Evolutionary conservation across 2,797 vertebrate genomes (phyloP).

Genomic region (Xiphophorus birchmanni): DNA sequence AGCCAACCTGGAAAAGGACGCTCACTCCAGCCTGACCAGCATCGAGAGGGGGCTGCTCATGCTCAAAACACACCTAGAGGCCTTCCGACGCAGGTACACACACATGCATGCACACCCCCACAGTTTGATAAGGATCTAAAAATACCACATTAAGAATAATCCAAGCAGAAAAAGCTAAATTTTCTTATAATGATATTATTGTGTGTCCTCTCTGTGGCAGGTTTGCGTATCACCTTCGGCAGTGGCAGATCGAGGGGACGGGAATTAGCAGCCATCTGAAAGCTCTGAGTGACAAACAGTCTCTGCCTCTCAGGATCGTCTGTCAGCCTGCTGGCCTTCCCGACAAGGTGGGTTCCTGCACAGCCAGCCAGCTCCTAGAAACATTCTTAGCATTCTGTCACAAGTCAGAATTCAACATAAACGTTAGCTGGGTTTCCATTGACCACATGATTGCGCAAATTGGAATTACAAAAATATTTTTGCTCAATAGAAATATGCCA

Average conservation of each 20-base stretch:
- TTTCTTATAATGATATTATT: not conserved
- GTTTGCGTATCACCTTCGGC: conserved; percentile 97
- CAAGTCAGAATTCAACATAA: too few species aligned
- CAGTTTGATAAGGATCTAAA: not conserved
- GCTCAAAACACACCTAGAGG: conserved; percentile 98
- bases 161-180: not conserved
- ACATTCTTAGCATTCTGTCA: not conserved
- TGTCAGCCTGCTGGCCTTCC: conserved; percentile 97
- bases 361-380: too few species aligned
- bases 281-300: conserved; percentile 97
- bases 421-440: too few species aligned
- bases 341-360: conserved; percentile 86
- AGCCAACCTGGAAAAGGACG: conserved; percentile 93
- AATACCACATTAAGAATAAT: not conserved
- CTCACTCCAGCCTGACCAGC: conserved; percentile 94
- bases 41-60: conserved; percentile 98
- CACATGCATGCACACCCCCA: not conserved
- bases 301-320: conserved; percentile 93
- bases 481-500: too few species aligned
- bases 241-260: conserved; percentile 99
- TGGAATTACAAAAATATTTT: too few species aligned
- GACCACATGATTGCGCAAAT: too few species aligned
- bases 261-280: conserved; percentile 99
- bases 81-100: conserved; percentile 92
- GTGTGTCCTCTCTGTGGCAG: conserved; percentile 66